Base-by-base conservation (phyloP, 2,113 vertebrate species). In the Oncorhynchus tshawytscha region DNA sequence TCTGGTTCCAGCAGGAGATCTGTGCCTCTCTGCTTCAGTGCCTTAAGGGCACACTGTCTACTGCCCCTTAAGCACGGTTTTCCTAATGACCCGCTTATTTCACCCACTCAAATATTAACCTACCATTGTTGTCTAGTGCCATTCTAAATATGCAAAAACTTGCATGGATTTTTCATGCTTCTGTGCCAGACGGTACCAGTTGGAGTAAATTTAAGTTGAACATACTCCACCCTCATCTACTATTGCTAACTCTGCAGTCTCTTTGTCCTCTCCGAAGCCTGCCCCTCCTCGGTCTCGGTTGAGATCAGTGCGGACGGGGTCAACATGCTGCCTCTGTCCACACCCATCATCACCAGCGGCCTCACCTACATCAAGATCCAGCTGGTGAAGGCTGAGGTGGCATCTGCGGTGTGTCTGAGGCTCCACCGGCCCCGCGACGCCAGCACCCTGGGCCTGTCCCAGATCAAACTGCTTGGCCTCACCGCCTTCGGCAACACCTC, bases 311-410 rank as follows among this genome's bases (percentile, higher is more conserved):
- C 98, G 9, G 98, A 99, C 57, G 97, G 97, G 1, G 93, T 98
- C 79, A 99, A 99, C 88, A 99, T 99, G 98, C 90, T 99, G 70
- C 98, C 98, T 1, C 91, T 99, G 82, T 99, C 98, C 49, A 97
- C 96, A 1, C 98, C 98, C 1, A 94, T 99, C 76, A 94, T 98
- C 89, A 99, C 98, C 70, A 98, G 97, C 1, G 98, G 97, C 73
- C 95, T 99, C 76, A 99, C 98, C 0, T 99, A 99, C 84, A 99
- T 99, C 76, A 99, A 99, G 92, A 98, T 99, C 82, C 98, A 99
- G 85, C 92, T 99, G 80, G 96, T 99, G 16, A 98, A 97, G 89
- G 97, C 98, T 2, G 98, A 99, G 88, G 97, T 99, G 49, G 97
- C 97, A 0, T 99, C 98, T 0, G 97, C 97, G 3, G 96, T 99